These are phyloP conservation scores for Diaprepes abbreviatus DNA, from an alignment of 2,888 invertebrate genomes.

Conservation along the genomic window DNA sequence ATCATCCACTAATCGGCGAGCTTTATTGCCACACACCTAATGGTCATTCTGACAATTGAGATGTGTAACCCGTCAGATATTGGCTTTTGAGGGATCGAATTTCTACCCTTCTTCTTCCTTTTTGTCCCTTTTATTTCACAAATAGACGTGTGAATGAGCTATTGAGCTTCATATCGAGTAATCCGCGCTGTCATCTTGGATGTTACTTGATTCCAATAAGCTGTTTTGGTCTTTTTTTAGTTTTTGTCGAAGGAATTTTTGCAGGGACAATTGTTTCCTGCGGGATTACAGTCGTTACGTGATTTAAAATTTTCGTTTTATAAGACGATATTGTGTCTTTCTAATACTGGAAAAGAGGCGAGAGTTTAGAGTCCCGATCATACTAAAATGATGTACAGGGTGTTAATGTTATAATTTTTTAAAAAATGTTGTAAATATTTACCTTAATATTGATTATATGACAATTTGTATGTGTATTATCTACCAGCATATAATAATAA, in stretches of 20 bases:
- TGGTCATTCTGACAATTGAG: slow-evolving; percentile 46
- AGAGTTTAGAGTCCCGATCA: too few relatives aligned
- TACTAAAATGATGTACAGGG: too few relatives aligned
- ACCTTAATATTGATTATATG: too few relatives aligned
- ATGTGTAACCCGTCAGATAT: slow-evolving; percentile 44
- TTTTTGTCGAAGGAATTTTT: slow-evolving; percentile 11
- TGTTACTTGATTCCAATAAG: slow-evolving; percentile 35
- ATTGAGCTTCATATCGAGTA: slow-evolving; percentile 43
- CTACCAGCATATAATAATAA: too few relatives aligned
- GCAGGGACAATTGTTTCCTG: neutral
- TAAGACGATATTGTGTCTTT: too few relatives aligned
- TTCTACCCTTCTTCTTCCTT: slow-evolving; percentile 31
- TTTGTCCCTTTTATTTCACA: slow-evolving; percentile 39
- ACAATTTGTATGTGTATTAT: too few relatives aligned
- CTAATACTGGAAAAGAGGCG: too few relatives aligned
- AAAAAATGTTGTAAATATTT: too few relatives aligned
- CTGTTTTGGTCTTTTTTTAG: slow-evolving; percentile 10
- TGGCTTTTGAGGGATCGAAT: slow-evolving; percentile 42
- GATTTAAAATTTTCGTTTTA: neutral
- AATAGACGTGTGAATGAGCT: slow-evolving; percentile 44
- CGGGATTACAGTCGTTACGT: neutral
- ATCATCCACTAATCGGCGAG: slow-evolving; percentile 14
- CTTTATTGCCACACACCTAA: slow-evolving; percentile 31
- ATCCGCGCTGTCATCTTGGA: slow-evolving; percentile 39
- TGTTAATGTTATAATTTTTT: too few relatives aligned